phyloP scores from a whole-genome alignment of 2,888 invertebrate species.

The Athalia circularis region DNA sequence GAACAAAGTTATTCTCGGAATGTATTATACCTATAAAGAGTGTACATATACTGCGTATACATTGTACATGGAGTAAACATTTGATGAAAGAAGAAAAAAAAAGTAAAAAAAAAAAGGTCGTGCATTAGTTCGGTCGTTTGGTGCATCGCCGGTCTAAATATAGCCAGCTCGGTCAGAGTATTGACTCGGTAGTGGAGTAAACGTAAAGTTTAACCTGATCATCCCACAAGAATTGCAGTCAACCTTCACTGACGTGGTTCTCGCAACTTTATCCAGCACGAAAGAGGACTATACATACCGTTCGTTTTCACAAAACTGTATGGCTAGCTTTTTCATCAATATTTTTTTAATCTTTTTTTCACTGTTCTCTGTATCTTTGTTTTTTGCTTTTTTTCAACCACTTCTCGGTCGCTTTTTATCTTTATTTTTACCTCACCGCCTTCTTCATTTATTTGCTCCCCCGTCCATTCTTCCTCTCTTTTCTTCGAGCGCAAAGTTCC shows the following conservation, averaged over 20 bases:
- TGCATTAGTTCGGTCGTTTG: no score
- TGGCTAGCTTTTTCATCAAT: slow-evolving; percentile 5
- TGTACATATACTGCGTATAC: not conserved
- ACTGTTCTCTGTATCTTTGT: no score
- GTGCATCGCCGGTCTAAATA: no score
- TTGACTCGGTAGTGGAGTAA: not conserved
- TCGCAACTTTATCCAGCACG: slow-evolving; percentile 16
- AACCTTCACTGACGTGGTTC: slow-evolving; percentile 33
- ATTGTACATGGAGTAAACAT: not conserved
- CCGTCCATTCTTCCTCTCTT: not conserved
- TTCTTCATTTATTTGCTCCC: slow-evolving; percentile 26
- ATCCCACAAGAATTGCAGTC: slow-evolving; percentile 25
- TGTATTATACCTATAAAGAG: no score
- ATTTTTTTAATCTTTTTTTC: slow-evolving; percentile 21
- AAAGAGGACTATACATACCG: not conserved
- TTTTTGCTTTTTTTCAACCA: slow-evolving; percentile 11
- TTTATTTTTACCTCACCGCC: slow-evolving; percentile 19
- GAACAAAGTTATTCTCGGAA: no score
- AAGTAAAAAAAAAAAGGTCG: not conserved
- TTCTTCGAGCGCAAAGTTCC: slow-evolving; percentile 12
- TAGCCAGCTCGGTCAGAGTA: not conserved
- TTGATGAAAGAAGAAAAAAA: slow-evolving; percentile 8
- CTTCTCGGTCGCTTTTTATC: slow-evolving; percentile 1
- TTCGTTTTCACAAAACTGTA: slow-evolving; percentile 1
- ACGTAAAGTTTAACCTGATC: slow-evolving; percentile 27